Evolutionary conservation across 2,797 vertebrate genomes (phyloP), one percentile per base, ranked within the genome.

Genomic region (Alosa sapidissima): DNA sequence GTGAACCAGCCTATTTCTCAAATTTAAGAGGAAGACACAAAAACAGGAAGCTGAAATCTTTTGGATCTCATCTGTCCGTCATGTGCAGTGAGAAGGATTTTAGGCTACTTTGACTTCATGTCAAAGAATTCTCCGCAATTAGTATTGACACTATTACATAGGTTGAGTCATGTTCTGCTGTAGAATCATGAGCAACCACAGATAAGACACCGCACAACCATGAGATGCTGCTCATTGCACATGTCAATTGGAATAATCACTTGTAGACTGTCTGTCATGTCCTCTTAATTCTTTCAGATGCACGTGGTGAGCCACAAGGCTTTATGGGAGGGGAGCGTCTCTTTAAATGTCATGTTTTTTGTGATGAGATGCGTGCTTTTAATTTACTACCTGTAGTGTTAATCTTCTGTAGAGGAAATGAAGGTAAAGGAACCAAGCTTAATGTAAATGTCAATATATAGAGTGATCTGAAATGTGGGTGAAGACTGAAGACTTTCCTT

Each of bases 241-340:
- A 88, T 91, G 93, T 92, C 92, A 91, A 88, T 91, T 92, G 88
- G 86, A 90, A 93, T 89, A 55, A 88, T 60, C 88, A 88, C 88
- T 83, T 13, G 86, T 83, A 88, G 87, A 87, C 49, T 2, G 86
- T 84, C 84, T 92, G 92, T 92, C 92, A 45, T 86, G 89, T 90
- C 88, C 85, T 84, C 87, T 93, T 86, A 90, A 88, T 86, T 85
- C 90, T 41, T 85, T 47, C 55, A 84, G 85, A 87, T 82, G 2
- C 86, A 87, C 87, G 85, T 86, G 78, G 84, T 88, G 58, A 52
- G 87, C 86, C 85, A 86, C 24, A 85, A 88, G 89, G 86, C 81
- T 89, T 90, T 81, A 89, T 86, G 84, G 85, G 33, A 45, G 84
- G 82, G 81, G 81, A 41, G 47, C 72, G 87, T 86, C 49, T 60